These are phyloP conservation scores for Pterois miles DNA, from an alignment of 2,797 vertebrate species.

Conservation along the genomic window DNA sequence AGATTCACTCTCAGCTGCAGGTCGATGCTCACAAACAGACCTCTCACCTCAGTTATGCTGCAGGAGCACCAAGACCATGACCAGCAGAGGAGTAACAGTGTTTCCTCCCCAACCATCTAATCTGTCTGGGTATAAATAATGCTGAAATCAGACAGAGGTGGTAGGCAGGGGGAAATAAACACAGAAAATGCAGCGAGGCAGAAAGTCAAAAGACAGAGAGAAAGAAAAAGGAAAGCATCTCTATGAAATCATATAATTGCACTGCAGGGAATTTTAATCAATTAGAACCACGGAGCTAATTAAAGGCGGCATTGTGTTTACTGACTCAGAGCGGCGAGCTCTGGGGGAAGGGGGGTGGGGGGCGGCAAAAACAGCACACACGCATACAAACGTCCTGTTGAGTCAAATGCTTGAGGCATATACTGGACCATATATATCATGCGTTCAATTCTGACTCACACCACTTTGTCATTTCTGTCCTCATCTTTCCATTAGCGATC, in stretches of 20 bases:
- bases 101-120: slow-evolving; percentile 1
- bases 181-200: slow-evolving; percentile 37
- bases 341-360: no score
- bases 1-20: not conserved
- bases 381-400: slow-evolving; percentile 17
- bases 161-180: not conserved
- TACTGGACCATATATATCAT: slow-evolving; percentile 11
- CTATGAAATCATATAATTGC: slow-evolving; percentile 76
- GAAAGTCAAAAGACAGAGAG: slow-evolving; percentile 49
- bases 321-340: slow-evolving; percentile 57
- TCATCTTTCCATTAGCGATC: not conserved
- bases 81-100: not conserved
- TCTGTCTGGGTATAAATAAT: slow-evolving; percentile 16
- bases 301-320: slow-evolving; percentile 78
- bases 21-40: not conserved
- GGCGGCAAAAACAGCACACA: slow-evolving; percentile 5
- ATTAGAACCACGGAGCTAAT: slow-evolving; percentile 75
- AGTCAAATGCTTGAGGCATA: slow-evolving; percentile 12
- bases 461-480: not conserved
- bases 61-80: not conserved
- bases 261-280: slow-evolving; percentile 75
- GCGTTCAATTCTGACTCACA: slow-evolving; percentile 30
- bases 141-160: slow-evolving; percentile 3
- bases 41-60: slow-evolving; percentile 18
- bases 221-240: slow-evolving; percentile 53